Base-by-base conservation (phyloP, 2,888 invertebrate species). In the Theretra japonica region DNA sequence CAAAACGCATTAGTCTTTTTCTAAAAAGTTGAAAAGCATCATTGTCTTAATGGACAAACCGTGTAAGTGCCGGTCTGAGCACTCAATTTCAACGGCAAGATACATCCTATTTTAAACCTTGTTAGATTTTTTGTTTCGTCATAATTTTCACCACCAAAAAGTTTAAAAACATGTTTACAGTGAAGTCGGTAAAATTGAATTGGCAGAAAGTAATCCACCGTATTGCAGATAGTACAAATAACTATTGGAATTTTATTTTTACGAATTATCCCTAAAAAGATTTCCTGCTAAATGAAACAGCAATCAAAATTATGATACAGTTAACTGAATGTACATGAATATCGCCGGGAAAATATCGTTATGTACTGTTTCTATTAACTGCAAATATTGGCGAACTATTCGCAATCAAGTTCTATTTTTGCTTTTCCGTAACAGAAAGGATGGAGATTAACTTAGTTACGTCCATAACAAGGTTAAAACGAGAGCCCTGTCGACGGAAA, bases 401-500 rank as follows among this genome's bases (percentile, higher is more conserved):
- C 28, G 60, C 28, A 25, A 25, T 30, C 21, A 23, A 59, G 11
- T 59, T 59, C 59, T 59, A 59, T 59, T 59, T 59, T 28, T 19
- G n/a, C 33, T n/a, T 7, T 33, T n/a, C 60, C 23, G 25, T 58
- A 19, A n/a, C 19, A 33, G 8, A 62, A 33, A 62, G 21, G 30
- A 62, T 33, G 19, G 33, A 62, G 62, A 62, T 62, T 62, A 62
- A 62, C n/a, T 33, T n/a, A 62, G 62, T 62, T 33, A 62, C 21
- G 1, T 62, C 33, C 62, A n/a, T 62, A 21, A 62, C 62, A 11
- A 62, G 33, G 62, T 62, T 33, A 33, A 62, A 33, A 11, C n/a
- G 33, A 33, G 33, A 62, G n/a, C 33, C 62, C 11, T 19, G 62
- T 62, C 62, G n/a, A 21, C 62, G 62, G 62, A 62, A 62, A 62